A percentile compares a stretch with the other conserved stretches of the same genome.
These are phyloP conservation scores for Frankliniella intonsa DNA, from an alignment of 2,888 invertebrate species.

Conservation along the genomic window DNA sequence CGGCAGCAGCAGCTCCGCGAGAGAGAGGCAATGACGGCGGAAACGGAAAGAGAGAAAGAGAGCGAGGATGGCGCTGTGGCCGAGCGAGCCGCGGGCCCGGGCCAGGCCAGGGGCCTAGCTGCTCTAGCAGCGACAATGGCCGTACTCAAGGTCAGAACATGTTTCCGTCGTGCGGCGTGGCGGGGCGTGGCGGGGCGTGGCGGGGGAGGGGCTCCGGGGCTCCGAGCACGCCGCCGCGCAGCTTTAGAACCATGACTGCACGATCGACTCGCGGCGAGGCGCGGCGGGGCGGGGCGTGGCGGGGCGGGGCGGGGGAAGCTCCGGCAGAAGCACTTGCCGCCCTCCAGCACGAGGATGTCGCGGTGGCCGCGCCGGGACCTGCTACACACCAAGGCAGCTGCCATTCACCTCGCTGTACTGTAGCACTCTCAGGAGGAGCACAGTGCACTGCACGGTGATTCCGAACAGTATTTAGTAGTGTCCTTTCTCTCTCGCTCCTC, in stretches of 20 bases:
- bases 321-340: no score
- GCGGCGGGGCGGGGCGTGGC: neutral
- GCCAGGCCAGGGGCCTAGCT: neutral
- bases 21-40: conserved; percentile 29
- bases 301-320: no score
- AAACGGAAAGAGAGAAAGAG: conserved; percentile 24
- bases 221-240: neutral
- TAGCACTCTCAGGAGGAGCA: neutral
- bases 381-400: neutral
- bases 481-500: no score
- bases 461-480: no score
- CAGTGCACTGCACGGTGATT: neutral
- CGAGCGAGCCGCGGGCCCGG: no score
- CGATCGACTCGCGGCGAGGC: neutral
- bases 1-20: neutral
- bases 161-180: conserved; percentile 22
- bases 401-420: neutral
- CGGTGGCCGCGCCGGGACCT: no score
- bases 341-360: no score
- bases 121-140: conserved; percentile 6
- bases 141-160: conserved; percentile 21
- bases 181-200: neutral
- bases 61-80: neutral
- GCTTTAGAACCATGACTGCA: neutral
- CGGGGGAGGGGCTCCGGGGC: neutral